Percentiles rank a stretch among this genome's conserved stretches.
Evolutionary conservation across 2,113 vertebrate species (phyloP).

Genomic region (Azemiops feae): DNA sequence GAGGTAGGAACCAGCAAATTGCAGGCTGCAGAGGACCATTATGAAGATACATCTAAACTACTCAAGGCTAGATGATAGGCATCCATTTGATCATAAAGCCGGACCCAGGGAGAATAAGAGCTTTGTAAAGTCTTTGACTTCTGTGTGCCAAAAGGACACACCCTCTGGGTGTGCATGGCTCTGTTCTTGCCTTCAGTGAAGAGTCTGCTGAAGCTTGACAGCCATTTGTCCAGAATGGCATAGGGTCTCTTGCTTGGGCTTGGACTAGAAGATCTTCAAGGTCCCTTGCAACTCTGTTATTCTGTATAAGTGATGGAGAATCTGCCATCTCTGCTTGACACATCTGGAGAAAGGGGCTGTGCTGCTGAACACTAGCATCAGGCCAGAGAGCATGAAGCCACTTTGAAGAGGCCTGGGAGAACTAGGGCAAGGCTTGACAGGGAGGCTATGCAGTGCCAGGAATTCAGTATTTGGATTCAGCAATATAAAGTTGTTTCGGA

Average conservation of each 20-base stretch:
- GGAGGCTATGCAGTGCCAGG: not conserved
- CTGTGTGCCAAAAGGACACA: not conserved
- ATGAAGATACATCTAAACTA: not conserved
- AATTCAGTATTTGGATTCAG: not conserved
- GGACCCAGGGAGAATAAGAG: not conserved
- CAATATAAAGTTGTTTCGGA: not conserved
- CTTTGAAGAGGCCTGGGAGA: not conserved
- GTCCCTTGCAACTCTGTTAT: no score
- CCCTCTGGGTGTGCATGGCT: not conserved
- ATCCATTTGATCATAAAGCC: not conserved
- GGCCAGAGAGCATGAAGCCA: not conserved
- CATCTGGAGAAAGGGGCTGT: not conserved
- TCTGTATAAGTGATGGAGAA: not conserved
- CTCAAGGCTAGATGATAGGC: not conserved
- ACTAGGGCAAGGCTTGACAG: not conserved
- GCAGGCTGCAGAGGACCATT: not conserved
- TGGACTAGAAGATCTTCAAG: not conserved
- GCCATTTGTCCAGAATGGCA: no score
- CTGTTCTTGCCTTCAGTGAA: not conserved
- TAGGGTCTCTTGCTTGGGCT: not conserved
- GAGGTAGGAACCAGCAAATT: not conserved
- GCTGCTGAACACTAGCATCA: not conserved
- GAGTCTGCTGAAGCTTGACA: not conserved
- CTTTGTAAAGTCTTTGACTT: not conserved
- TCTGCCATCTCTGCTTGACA: not conserved